Evolutionary conservation across 2,113 vertebrate species (phyloP), one percentile per base, ranked within the genome.

Genomic region (Puffinus mauretanicus): DNA sequence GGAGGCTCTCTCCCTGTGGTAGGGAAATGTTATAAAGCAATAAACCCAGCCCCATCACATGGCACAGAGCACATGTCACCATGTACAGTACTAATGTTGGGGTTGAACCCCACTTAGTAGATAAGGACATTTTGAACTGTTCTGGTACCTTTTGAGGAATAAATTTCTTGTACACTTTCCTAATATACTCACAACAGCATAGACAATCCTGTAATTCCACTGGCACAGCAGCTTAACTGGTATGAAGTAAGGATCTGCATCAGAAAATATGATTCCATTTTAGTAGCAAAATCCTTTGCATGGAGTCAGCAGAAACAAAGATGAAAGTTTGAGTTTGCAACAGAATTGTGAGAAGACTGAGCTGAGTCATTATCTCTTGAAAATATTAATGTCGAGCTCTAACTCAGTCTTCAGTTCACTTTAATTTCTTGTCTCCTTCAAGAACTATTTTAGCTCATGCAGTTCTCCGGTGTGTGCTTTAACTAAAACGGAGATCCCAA

Each of bases 241-340:
- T 30, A 47, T 42, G 55, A 86, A 75, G 51, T 26, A 81, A 86
- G 42, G 71, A 51, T 30, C 72, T 88, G 55, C 77, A 90, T 86
- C 76, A 88, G 76, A 93, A 95, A 86, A 88, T 32, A 66, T 1
- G 5, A 54, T 60, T 92, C 60, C 58, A 70, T 88, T 86, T 95
- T 55, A 47, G 71, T 19, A 81, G 54, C 46, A 83, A 93, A 88
- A 86, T 60, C 55, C 16, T 90, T 90, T 61, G 29, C 6, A 0
- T 66, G 71, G 42, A 92, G 77, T 95, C 91, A 94, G 90, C 87
- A 95, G 91, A 94, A 95, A 87, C 24, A 82, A 65, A 66, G 54
- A 70, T 17, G 73, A 72, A 94, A 94, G 61, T 76, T 0, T 57
- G 52, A 93, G n/a, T 72, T 60, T 5, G 30, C 76, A 93, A 88